Conservation (phyloP, 2,888 invertebrate genomes). For the Glaucopsyche alexis region DNA sequence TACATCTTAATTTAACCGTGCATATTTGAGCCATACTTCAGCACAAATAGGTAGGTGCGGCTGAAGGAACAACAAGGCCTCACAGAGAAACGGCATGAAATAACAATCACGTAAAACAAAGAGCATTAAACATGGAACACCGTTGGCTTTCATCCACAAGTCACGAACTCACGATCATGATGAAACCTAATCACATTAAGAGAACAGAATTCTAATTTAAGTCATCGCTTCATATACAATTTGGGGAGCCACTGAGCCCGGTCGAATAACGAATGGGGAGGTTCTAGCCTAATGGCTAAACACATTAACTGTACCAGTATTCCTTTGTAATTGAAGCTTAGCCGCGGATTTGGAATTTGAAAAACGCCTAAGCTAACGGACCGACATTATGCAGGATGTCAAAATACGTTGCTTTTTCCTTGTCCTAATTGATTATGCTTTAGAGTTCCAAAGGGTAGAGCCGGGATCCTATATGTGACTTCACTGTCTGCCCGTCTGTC, state of each 20-base stretch:
- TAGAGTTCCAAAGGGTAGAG: no score
- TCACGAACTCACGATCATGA: background rate
- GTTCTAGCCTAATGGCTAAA: conserved; percentile 7
- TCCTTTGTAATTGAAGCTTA: conserved; percentile 17
- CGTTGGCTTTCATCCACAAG: background rate
- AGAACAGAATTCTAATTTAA: background rate
- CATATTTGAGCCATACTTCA: no score
- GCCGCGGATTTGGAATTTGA: conserved; percentile 12
- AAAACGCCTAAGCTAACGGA: background rate
- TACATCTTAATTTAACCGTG: no score
- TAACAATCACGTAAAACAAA: no score
- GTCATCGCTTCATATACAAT: conserved; percentile 11
- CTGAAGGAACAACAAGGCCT: no score
- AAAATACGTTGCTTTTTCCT: background rate
- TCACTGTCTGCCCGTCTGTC: no score
- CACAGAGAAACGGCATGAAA: no score
- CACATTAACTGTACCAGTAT: conserved; percentile 1
- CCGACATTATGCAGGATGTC: background rate
- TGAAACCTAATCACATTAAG: background rate
- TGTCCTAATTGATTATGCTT: background rate
- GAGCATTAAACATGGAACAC: no score
- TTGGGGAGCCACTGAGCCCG: background rate
- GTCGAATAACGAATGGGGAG: conserved; percentile 2
- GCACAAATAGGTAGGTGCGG: no score
- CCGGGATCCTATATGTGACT: no score